These are phyloP conservation scores for Cremastobaeus sp. DNA, from an alignment of 2,888 invertebrate species.

Conservation along the genomic window DNA sequence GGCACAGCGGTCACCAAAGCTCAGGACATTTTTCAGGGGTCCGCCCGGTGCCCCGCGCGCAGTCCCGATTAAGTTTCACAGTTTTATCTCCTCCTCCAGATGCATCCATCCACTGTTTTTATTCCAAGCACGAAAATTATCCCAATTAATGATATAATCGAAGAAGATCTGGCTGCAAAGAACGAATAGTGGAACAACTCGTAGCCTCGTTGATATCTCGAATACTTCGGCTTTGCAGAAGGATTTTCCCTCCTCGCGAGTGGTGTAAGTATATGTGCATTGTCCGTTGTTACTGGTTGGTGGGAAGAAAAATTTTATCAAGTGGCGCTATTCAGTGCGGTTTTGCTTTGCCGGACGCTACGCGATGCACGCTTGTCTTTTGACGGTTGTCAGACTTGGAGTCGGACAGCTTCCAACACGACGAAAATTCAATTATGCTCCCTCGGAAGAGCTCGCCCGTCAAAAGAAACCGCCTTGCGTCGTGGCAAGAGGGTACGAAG, in stretches of 20 bases:
- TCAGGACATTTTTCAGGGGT: conserved; percentile 38
- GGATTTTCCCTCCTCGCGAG: conserved; percentile 55
- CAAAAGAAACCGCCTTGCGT: no score
- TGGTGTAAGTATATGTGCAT: conserved; percentile 63
- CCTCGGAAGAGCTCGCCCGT: no score
- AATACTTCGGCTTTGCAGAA: conserved; percentile 44
- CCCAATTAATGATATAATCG: conserved; percentile 31
- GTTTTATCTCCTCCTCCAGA: conserved; percentile 67
- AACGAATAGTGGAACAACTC: conserved; percentile 13
- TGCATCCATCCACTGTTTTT: conserved; percentile 62
- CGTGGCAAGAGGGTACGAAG: no score
- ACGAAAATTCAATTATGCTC: not conserved
- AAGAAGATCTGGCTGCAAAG: conserved; percentile 51
- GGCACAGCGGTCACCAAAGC: conserved; percentile 44
- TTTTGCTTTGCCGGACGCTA: conserved; percentile 48
- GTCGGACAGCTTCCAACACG: not conserved
- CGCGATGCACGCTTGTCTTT: conserved; percentile 46
- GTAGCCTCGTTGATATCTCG: not conserved
- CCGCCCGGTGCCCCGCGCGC: conserved; percentile 67
- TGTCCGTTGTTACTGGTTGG: conserved; percentile 65
- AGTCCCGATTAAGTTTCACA: conserved; percentile 76
- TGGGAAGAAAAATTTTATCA: conserved; percentile 64
- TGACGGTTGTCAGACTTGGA: not conserved
- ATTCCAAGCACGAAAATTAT: conserved; percentile 60
- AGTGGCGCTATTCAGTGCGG: conserved; percentile 43